Percentiles rank a stretch among this genome's conserved stretches.
Evolutionary conservation across 2,888 invertebrate genomes (phyloP).

Genomic region (Caenorhabditis sp.): DNA sequence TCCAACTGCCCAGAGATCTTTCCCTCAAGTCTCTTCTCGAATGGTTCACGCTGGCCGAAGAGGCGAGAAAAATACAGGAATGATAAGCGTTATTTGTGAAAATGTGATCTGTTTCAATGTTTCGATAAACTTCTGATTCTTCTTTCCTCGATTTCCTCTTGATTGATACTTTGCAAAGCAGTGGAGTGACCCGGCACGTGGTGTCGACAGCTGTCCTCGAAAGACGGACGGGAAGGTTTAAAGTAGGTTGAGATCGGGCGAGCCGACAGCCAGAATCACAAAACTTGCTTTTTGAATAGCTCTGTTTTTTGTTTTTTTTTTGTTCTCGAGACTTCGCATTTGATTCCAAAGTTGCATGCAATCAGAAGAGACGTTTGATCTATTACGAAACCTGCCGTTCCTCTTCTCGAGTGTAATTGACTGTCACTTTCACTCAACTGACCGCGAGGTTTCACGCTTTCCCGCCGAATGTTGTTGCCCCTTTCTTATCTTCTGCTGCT

Average conservation of each 20-base stretch:
- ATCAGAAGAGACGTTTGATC: not conserved
- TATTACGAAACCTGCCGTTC: not conserved
- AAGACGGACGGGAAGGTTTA: conserved; percentile 13
- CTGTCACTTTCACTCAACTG: not conserved
- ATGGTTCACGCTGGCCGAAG: conserved; percentile 46
- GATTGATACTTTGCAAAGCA: conserved; percentile 13
- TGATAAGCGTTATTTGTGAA: not conserved
- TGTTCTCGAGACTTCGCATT: conserved; percentile 5
- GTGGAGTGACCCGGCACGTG: conserved; percentile 52
- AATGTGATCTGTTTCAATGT: conserved; percentile 8
- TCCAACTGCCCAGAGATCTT: conserved; percentile 29
- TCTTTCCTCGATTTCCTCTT: conserved; percentile 2
- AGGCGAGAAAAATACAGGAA: conserved; percentile 3
- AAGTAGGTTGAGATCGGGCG: conserved; percentile 34
- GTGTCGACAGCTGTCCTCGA: conserved; percentile 37
- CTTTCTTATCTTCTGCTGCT: not conserved
- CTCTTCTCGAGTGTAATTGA: too few species aligned
- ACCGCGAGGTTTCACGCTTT: not conserved
- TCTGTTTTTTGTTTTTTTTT: too few species aligned
- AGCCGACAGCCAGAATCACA: too few species aligned
- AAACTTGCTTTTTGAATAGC: too few species aligned
- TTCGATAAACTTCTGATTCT: conserved; percentile 30
- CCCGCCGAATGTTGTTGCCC: not conserved
- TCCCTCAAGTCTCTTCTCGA: conserved; percentile 41
- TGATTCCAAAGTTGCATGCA: not conserved